phyloP scores from a whole-genome alignment of 2,113 vertebrate genomes.

The Dascyllus trimaculatus region DNA sequence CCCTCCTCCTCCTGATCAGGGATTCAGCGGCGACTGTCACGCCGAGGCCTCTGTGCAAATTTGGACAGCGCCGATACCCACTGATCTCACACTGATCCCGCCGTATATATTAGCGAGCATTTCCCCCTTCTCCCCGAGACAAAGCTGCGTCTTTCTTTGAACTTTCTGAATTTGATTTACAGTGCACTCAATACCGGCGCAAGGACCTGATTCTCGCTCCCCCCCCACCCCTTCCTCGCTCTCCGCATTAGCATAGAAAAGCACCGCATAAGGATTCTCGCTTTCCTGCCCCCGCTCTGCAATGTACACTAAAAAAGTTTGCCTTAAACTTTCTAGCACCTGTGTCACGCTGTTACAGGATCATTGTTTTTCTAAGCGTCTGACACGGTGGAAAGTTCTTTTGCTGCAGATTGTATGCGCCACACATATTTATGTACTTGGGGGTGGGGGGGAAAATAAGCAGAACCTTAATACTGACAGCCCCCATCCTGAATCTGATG shows the following conservation, averaged over 20 bases:
- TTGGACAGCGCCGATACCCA: conserved; percentile 29
- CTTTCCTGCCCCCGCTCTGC: conserved; percentile 9
- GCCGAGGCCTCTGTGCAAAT: conserved; percentile 31
- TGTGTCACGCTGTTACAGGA: conserved; percentile 22
- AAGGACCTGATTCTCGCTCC: conserved; percentile 21
- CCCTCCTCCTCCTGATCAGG: neutral
- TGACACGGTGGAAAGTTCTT: conserved; percentile 31
- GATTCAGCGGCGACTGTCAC: conserved; percentile 26
- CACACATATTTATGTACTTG: conserved; percentile 21
- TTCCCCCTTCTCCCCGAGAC: conserved; percentile 33
- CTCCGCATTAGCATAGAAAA: conserved; percentile 56
- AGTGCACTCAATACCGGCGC: conserved; percentile 26
- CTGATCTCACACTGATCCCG: conserved; percentile 60
- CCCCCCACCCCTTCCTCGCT: conserved; percentile 7
- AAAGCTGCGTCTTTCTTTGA: conserved; percentile 44
- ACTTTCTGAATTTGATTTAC: conserved; percentile 57
- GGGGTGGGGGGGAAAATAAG: conserved; percentile 45
- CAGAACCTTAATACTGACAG: conserved; percentile 62
- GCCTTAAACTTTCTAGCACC: conserved; percentile 52
- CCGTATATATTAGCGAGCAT: conserved; percentile 29
- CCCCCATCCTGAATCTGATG: conserved; percentile 50
- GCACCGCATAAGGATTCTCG: conserved; percentile 31
- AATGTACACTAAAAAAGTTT: conserved; percentile 1
- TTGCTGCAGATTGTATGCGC: conserved; percentile 20
- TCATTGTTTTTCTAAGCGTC: conserved; percentile 29